These are phyloP conservation scores for Physeter macrocephalus DNA, from an alignment of 2,113 vertebrate genomes.

Conservation along the genomic window DNA sequence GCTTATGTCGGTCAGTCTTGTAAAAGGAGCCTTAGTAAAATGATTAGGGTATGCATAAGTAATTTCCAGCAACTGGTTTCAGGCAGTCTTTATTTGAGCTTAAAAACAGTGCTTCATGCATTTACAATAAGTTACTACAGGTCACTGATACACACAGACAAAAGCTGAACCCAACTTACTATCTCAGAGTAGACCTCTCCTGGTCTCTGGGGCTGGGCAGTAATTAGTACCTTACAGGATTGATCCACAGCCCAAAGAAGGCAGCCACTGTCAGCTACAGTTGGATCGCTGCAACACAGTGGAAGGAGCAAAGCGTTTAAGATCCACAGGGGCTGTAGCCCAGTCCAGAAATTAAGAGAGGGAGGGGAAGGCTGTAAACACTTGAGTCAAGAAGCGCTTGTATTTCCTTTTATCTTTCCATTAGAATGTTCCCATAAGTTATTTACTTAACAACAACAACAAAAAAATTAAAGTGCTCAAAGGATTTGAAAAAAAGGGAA, in stretches of 20 bases:
- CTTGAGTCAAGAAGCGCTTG: neutral
- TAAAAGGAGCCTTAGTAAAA: slow-evolving; percentile 16
- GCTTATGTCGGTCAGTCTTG: slow-evolving; percentile 3
- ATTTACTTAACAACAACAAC: neutral
- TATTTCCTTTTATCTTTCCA: neutral
- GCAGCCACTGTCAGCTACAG: slow-evolving; percentile 1
- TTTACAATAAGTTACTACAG: slow-evolving; percentile 53
- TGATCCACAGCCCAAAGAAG: neutral
- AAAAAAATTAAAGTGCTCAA: neutral
- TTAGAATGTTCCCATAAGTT: slow-evolving; percentile 16
- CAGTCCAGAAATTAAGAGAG: slow-evolving; percentile 50
- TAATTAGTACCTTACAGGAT: neutral
- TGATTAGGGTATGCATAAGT: neutral
- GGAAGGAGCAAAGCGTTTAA: slow-evolving; percentile 27
- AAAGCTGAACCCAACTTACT: slow-evolving; percentile 4
- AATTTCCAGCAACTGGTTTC: slow-evolving; percentile 31
- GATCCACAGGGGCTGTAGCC: neutral
- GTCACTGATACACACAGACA: neutral
- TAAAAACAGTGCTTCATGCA: slow-evolving; percentile 57
- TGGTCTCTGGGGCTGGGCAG: neutral
- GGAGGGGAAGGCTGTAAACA: neutral
- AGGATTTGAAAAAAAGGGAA: neutral
- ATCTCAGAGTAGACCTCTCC: neutral
- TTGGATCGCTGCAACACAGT: neutral
- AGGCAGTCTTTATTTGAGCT: slow-evolving; percentile 66